phyloP scores from a whole-genome alignment of 2,888 invertebrate species.

The Conchocele bisecta region DNA sequence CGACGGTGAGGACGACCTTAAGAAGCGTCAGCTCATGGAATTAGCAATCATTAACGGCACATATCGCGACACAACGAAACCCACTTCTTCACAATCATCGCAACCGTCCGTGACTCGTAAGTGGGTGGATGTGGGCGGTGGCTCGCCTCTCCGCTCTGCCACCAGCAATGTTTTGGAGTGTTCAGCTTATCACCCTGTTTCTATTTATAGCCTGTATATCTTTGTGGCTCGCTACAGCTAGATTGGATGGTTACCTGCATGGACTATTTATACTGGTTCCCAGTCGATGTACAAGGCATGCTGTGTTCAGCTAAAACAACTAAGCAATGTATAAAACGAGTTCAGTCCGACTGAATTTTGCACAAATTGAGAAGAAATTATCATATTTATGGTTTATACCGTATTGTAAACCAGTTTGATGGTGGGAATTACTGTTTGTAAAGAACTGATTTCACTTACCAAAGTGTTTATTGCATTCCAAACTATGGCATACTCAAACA shows the following conservation, averaged over 20 bases:
- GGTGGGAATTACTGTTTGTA: too few relatives aligned
- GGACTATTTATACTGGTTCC: conserved; percentile 41
- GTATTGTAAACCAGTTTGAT: too few relatives aligned
- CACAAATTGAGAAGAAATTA: too few relatives aligned
- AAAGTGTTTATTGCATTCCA: too few relatives aligned
- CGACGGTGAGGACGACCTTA: conserved; percentile 99
- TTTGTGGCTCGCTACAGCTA: conserved; percentile 46
- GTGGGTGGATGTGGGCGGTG: conserved; percentile 56
- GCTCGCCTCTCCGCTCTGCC: conserved; percentile 24
- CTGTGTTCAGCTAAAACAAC: too few relatives aligned
- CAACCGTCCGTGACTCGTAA: conserved; percentile 75
- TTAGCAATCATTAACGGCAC: conserved; percentile 99
- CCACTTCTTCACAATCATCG: conserved; percentile 68
- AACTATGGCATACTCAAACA: too few relatives aligned
- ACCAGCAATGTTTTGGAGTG: conserved; percentile 53
- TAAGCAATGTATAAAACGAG: too few relatives aligned
- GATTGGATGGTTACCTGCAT: conserved; percentile 59
- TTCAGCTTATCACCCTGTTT: conserved; percentile 61
- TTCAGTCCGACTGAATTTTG: too few relatives aligned
- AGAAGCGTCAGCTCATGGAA: conserved; percentile 99
- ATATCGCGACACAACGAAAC: conserved; percentile 85
- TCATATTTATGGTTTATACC: too few relatives aligned
- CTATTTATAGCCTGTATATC: conserved; percentile 58
- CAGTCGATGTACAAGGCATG: conserved; percentile 7
- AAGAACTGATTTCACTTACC: too few relatives aligned